Base-by-base conservation (phyloP, 1,140 invertebrate genomes). In the Drosophila arizonae region DNA sequence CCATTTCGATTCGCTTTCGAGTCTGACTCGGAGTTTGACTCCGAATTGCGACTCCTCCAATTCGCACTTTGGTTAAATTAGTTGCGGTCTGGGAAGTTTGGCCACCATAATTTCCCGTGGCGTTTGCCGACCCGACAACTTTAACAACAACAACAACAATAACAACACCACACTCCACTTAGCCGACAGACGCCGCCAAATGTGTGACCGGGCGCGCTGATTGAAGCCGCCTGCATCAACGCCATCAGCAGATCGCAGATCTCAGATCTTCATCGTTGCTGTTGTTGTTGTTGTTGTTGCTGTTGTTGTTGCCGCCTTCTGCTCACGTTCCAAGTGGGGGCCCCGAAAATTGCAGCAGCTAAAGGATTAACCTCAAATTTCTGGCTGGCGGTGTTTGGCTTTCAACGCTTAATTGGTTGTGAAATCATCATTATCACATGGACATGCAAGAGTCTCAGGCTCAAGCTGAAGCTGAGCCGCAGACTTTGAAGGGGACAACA, bases 21-120 rank as follows among this genome's bases (percentile, higher is more conserved):
- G 72, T 72, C 50, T 55, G 63, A 65, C 71, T 65, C 61, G 28
- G 43, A 72, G 57, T 76, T 63, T 46, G 81, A 85, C 75, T 85
- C 73, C 81, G 75, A 74, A 86, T 81, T 84, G 77, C 74, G 73
- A 87, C 82, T 87, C 82, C 84, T 88, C 84, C 85, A 88, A 88
- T 88, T 88, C 84, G 84, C 84, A 88, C 84, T 88, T 88, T 88
- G 85, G 85, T 89, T 89, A 88, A 88, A 88, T 88, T 88, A 89
- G 84, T 88, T 88, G 84, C 84, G 84, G 84, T 88, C 84, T 88
- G 84, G 85, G 84, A 89, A 88, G 84, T 88, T 84, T 88, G 80
- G 85, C 84, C 84, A 88, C 84, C 84, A 87, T 88, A 88, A 88
- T 88, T 88, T 88, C 84, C 85, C 84, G 84, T 89, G 84, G 84